These are phyloP conservation scores for Agrochola macilenta DNA, from an alignment of 2,888 invertebrate species.

Conservation along the genomic window DNA sequence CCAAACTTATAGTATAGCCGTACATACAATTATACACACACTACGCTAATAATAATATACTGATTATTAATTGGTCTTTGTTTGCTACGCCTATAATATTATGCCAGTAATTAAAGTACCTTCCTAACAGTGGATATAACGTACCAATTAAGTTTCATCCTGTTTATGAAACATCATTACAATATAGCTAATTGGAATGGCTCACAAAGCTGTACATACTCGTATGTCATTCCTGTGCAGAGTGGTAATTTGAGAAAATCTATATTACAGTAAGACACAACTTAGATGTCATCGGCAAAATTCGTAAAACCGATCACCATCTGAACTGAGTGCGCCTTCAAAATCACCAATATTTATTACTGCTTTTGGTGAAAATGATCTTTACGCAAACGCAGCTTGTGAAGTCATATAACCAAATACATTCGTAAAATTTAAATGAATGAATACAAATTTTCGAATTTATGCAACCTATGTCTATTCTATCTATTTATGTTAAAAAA, in stretches of 20 bases:
- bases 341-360: too few relatives aligned
- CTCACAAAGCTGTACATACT: neutral
- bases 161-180: conserved; percentile 31
- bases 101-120: conserved; percentile 29
- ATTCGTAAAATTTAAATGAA: too few relatives aligned
- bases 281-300: too few relatives aligned
- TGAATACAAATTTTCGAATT: too few relatives aligned
- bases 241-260: neutral
- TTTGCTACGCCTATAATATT: conserved; percentile 13
- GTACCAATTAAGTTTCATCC: conserved; percentile 28
- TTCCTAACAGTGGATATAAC: conserved; percentile 25
- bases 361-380: too few relatives aligned
- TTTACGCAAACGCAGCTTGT: too few relatives aligned
- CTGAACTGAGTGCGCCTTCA: too few relatives aligned
- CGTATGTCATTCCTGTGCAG: neutral
- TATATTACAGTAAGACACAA: too few relatives aligned
- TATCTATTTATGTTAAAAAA: neutral
- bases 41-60: conserved; percentile 1
- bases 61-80: conserved; percentile 37
- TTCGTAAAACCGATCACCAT: too few relatives aligned
- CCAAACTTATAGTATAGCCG: neutral
- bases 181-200: conserved; percentile 20
- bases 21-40: neutral
- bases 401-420: too few relatives aligned
- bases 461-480: too few relatives aligned